Evolutionary conservation across 23 tunicate genomes (phyloP), one percentile per base, ranked within the genome.

Genomic region (Clavelina lepadiformis): DNA sequence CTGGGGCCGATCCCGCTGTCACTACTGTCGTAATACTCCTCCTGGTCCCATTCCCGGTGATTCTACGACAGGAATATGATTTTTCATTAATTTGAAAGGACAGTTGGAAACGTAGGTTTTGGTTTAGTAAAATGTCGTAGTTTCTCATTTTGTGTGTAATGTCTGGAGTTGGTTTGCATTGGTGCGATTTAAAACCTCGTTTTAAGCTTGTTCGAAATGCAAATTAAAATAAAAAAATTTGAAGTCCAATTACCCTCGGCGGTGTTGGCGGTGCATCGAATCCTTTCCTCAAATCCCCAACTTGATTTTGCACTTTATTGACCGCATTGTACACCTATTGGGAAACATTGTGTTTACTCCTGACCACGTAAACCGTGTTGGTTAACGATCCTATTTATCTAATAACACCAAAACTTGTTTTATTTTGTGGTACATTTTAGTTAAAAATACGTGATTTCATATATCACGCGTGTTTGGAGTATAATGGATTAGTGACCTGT

Each of bases 1-100:
- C 76, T 65, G 47, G 98, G 98, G 3, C 98, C 98, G 27, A 91
- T 91, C 5, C 98, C 98, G 59, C 88, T 78, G 77, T 91, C 98
- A 35, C 92, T 83, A 45, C 92, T 83, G 61, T 91, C 98, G 73
- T 83, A 91, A 24, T 25, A 50, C 25, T 76, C 91, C 23, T 91
- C 86, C 19, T 83, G 86, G 1, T 80, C 55, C 23, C 62, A 35
- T 58, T 75, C 82, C 83, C 83, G 76, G 13, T 84, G 83, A 29
- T 35, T 35, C 5, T 51, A 13, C 11, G 15, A 11, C 49, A 11
- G 49, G 15, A 44, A 44, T 11, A 11, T 44, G 11, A 44, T 44
- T 44, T 11, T 44, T 44, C 15, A 13, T 15, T 11, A 13, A 11
- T 44, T 44, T 44, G 11, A 11, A 44, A 44, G 15, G 15, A 44